Conservation (phyloP, 2,888 invertebrate species). For the Plagiodera versicolora region DNA sequence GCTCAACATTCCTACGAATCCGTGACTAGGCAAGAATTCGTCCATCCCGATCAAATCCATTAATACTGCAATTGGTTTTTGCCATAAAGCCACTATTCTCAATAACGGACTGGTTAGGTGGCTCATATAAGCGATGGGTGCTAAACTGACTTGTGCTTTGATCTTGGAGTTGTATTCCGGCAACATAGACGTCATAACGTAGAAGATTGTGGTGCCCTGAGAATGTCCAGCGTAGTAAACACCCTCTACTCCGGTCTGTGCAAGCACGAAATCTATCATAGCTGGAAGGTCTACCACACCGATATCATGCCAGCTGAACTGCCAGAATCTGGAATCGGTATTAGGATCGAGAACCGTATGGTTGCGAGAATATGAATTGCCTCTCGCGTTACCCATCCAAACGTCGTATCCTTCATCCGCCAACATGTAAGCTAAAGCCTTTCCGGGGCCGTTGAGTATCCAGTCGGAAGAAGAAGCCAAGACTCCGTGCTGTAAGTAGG, state of each 20-base stretch:
- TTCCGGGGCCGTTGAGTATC: slow-evolving; percentile 58
- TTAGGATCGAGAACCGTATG: slow-evolving; percentile 35
- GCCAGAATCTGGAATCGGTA: slow-evolving; percentile 50
- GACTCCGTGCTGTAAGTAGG: slow-evolving; percentile 60
- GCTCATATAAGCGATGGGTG: slow-evolving; percentile 67
- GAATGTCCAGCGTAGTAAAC: slow-evolving; percentile 83
- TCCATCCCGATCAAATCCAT: slow-evolving; percentile 53
- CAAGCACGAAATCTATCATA: slow-evolving; percentile 74
- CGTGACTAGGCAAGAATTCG: slow-evolving; percentile 67
- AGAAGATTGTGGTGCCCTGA: slow-evolving; percentile 71
- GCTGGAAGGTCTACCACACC: slow-evolving; percentile 77
- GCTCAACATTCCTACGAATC: slow-evolving; percentile 52
- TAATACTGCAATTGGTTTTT: slow-evolving; percentile 19
- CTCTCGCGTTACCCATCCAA: slow-evolving; percentile 42
- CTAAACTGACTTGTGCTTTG: slow-evolving; percentile 65
- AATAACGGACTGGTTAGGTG: slow-evolving; percentile 52
- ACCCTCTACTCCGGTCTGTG: slow-evolving; percentile 59
- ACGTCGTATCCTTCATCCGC: slow-evolving; percentile 45
- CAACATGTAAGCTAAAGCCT: slow-evolving; percentile 45
- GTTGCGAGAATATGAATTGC: slow-evolving; percentile 36
- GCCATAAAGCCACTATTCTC: slow-evolving; percentile 31
- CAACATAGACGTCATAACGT: slow-evolving; percentile 63
- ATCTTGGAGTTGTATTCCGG: slow-evolving; percentile 70
- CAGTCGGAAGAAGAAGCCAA: slow-evolving; percentile 59
- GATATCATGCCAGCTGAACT: slow-evolving; percentile 81